Evolutionary conservation across 2,797 vertebrate genomes (phyloP), one percentile per base, ranked within the genome.

Genomic region (Fistularia commersonii): DNA sequence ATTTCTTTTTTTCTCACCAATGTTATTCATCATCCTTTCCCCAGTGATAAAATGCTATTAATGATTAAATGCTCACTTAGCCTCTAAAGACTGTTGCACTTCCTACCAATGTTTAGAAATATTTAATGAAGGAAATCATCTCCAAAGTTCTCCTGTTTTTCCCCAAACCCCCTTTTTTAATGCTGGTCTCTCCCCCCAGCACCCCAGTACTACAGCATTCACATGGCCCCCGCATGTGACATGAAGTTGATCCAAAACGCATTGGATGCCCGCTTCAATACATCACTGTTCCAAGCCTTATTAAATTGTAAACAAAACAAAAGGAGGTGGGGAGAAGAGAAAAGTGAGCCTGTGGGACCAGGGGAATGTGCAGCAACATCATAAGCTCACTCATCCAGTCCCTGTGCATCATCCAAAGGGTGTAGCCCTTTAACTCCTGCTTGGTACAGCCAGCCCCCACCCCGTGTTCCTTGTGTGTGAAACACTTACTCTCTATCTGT

Each of bases 171-270:
- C 45, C 33, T 23, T 44, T 53, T 23, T 23, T 23, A 23, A 23
- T 23, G 4, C 23, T 23, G 23, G 23, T 14, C 32, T 8, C 57
- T 6, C 15, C 51, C 3, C 35, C 32, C 47, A n/a, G 2, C 56
- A 8, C 32, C 3, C 36, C 41, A 15, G 23, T 4, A 4, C 23
- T 4, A 23, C 23, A 23, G 4, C 69, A 75, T 90, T 88, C 89
- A 88, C 86, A 87, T 89, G 87, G 88, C 81, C 86, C 54, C 83
- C 72, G 82, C 89, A 90, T 89, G 89, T 90, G 89, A 89, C 83
- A 76, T 47, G 54, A 80, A 79, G 81, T 72, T 46, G 72, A 85
- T 85, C 89, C 88, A 88, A 81, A 86, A 84, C 86, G 83, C 89
- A 87, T 87, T 86, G 87, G 89, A 89, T 86, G 83, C 86, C 85